Conservation (phyloP, 2,888 invertebrate genomes). For the Hololepta plana region DNA sequence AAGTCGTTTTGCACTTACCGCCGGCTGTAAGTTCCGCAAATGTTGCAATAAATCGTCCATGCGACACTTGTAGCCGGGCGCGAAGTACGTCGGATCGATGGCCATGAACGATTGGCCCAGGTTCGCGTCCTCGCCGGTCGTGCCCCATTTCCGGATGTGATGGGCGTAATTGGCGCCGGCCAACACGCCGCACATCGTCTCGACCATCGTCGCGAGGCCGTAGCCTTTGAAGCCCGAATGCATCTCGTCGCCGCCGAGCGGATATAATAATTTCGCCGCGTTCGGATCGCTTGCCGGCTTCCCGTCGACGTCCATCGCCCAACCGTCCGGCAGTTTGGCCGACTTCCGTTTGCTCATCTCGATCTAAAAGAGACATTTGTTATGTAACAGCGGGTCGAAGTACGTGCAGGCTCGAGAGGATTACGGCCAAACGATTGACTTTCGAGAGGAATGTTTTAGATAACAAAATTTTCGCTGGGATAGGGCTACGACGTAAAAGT, state of each 20-base stretch:
- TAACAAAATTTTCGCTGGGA: too few relatives aligned
- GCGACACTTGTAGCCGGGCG: constrained; percentile 58
- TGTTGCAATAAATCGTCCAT: constrained; percentile 49
- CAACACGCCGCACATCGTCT: constrained; percentile 72
- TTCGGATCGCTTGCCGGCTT: too few relatives aligned
- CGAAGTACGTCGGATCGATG: constrained; percentile 66
- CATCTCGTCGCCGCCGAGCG: constrained; percentile 53
- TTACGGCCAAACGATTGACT: too few relatives aligned
- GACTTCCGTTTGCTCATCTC: constrained; percentile 69
- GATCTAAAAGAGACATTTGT: too few relatives aligned
- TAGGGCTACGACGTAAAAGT: too few relatives aligned
- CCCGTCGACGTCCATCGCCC: constrained; percentile 50
- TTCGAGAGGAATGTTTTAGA: too few relatives aligned
- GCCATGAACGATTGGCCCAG: constrained; percentile 83
- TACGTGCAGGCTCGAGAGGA: too few relatives aligned
- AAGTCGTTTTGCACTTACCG: too few relatives aligned
- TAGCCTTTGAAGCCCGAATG: constrained; percentile 79
- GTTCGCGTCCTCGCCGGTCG: constrained; percentile 46
- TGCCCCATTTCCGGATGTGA: constrained; percentile 59
- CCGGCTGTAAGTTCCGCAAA: constrained; percentile 45
- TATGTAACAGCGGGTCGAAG: too few relatives aligned
- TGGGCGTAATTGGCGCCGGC: constrained; percentile 53
- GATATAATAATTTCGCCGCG: too few relatives aligned
- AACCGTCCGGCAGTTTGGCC: constrained; percentile 59
- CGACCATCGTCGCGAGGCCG: constrained; percentile 70